Evolutionary conservation across 2,888 invertebrate species (phyloP).

Genomic region (Eupelmus urozonus): DNA sequence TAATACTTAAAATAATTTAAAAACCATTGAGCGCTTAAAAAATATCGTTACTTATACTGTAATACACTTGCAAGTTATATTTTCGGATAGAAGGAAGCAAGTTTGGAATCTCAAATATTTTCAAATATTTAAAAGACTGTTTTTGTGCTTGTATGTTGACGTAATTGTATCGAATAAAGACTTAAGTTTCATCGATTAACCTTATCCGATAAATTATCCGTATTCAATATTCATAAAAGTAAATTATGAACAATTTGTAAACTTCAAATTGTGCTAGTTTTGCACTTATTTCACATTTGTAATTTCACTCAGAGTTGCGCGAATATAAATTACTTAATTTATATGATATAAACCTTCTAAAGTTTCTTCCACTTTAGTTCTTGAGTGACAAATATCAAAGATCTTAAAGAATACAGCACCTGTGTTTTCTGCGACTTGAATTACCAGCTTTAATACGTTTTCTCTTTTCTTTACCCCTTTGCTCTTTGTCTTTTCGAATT

Average conservation of each 20-base stretch:
- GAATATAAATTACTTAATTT: conserved; percentile 65
- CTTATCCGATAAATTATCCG: conserved; percentile 14
- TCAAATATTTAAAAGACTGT: conserved; percentile 22
- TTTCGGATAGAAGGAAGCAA: conserved; percentile 39
- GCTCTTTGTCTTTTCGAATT: conserved; percentile 96
- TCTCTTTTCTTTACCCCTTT: conserved; percentile 85
- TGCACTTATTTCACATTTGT: conserved; percentile 61
- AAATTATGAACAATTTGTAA: conserved; percentile 43
- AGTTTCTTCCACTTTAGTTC: conserved; percentile 72
- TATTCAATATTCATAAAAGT: conserved; percentile 36
- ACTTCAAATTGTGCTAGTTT: conserved; percentile 67
- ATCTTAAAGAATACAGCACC: conserved; percentile 74
- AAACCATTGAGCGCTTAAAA: conserved; percentile 53
- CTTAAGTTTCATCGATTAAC: conserved; percentile 14
- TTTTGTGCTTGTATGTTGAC: conserved; percentile 26
- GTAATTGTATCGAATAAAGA: conserved; percentile 48
- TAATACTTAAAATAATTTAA: conserved; percentile 55
- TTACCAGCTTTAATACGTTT: conserved; percentile 76
- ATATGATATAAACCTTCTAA: conserved; percentile 73
- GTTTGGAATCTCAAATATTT: conserved; percentile 17
- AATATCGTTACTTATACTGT: conserved; percentile 31
- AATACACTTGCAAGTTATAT: conserved; percentile 52
- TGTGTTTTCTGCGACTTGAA: conserved; percentile 73
- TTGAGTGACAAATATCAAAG: conserved; percentile 61
- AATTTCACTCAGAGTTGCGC: conserved; percentile 69